Evolutionary conservation across 2,113 vertebrate species (phyloP).

Genomic region (Phylloscopus trochilus): DNA sequence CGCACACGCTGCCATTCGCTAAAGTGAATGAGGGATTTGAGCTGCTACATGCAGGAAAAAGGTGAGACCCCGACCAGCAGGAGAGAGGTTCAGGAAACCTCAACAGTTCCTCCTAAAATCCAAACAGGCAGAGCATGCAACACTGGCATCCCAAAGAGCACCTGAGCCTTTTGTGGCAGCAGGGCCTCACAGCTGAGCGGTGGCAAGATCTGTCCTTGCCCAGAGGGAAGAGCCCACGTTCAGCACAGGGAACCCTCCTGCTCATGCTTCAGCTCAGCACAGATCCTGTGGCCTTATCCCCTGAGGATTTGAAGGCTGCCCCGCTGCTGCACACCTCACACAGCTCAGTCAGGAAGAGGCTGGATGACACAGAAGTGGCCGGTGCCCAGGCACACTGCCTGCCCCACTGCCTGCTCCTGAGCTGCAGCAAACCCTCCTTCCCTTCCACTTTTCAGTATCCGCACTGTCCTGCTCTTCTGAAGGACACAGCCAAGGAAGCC

Average conservation of each 20-base stretch:
- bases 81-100: background rate
- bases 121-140: background rate
- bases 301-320: background rate
- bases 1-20: slow-evolving; percentile 78
- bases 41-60: background rate
- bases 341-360: background rate
- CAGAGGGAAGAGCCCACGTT: background rate
- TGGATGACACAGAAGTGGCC: background rate
- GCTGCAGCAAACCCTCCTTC: background rate
- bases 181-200: too few relatives aligned
- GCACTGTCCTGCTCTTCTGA: background rate
- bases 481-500: background rate
- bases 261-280: background rate
- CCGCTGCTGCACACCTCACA: rapidly evolving
- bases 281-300: rapidly evolving
- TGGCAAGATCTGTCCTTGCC: background rate
- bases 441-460: background rate
- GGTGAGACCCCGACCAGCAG: background rate
- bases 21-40: slow-evolving; percentile 83
- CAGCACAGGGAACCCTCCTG: background rate
- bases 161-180: background rate
- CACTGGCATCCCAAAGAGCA: background rate
- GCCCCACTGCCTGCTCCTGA: background rate
- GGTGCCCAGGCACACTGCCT: background rate
- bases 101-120: background rate